phyloP scores from a whole-genome alignment of 2,797 vertebrate species.

The Leptodactylus fallax region DNA sequence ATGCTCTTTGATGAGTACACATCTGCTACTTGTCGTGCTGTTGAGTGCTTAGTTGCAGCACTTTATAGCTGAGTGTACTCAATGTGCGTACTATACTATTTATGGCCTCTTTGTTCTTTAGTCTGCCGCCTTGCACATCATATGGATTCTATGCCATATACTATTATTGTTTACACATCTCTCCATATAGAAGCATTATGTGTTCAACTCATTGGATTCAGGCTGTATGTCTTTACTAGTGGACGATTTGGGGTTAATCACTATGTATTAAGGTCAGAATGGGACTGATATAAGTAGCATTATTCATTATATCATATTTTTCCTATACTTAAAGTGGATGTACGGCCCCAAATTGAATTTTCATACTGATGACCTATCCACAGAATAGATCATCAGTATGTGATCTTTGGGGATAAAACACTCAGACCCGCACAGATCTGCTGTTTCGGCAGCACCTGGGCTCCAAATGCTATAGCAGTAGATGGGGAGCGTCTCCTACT shows the following conservation, averaged over 20 bases:
- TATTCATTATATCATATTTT: too few relatives aligned
- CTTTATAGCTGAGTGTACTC: constrained; percentile 13
- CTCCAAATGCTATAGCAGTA: too few relatives aligned
- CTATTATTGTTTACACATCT: neutral
- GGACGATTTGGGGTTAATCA: neutral
- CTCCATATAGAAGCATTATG: neutral
- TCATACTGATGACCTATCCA: too few relatives aligned
- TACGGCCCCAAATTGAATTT: too few relatives aligned
- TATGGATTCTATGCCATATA: neutral
- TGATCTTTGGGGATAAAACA: too few relatives aligned
- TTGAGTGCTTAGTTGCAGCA: constrained; percentile 1
- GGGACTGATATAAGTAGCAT: too few relatives aligned
- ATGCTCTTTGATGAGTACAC: constrained; percentile 25
- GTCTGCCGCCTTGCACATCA: constrained; percentile 5
- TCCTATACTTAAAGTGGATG: too few relatives aligned
- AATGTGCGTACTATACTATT: constrained; percentile 10
- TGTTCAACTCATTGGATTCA: neutral
- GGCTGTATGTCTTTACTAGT: neutral
- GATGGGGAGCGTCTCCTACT: too few relatives aligned
- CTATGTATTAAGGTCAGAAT: neutral
- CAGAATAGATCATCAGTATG: too few relatives aligned
- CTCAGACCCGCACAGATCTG: too few relatives aligned
- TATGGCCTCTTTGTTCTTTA: constrained; percentile 23
- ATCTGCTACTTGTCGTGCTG: constrained; percentile 40
- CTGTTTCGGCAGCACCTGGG: too few relatives aligned